Evolutionary conservation across 2,888 invertebrate genomes (phyloP), one percentile per base, ranked within the genome.

Genomic region (Anoncus sp.): DNA sequence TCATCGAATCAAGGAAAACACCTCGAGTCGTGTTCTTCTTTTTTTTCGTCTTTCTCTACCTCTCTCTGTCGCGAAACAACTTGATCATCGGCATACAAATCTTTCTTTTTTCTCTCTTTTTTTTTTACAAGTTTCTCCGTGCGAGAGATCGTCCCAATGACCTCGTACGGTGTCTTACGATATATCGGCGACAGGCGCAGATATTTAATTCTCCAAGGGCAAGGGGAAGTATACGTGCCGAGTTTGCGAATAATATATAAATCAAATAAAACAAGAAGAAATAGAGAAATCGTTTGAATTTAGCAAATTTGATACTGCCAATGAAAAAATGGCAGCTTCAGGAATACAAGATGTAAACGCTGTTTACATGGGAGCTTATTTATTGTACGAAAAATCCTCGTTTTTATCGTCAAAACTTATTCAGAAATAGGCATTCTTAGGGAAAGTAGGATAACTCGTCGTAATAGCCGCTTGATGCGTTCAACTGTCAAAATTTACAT

Each of bases 1-100:
- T 75, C 51, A 62, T 63, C 62, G 72, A 66, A 75, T 75, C 78
- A 78, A 78, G 78, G 78, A 79, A 79, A 79, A 79, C 78, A 67
- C 71, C 75, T 79, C 62, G 51, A 51, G 57, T 43, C 63, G 59
- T 18, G 35, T 75, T 63, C 22, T 40, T 63, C 31, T 12, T 49
- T 77, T 45, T 47, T 38, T 60, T n/a, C 7, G 4, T 31, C 31
- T 31, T 7, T 49, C 51, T n/a, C 16, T 40, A 35, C 24, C 51
- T 38, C 16, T 63, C 47, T 49, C 27, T 57, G 12, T 47, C 24
- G 63, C 70, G 53, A 60, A 74, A 65, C 66, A 57, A 72, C 51
- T 79, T 72, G 63, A 75, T 75, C 71, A 75, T 47, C 45, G 49
- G 49, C 71, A 63, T 79, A 75, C 63, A 60, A 75, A 63, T 71